phyloP scores from a whole-genome alignment of 37 sponge, comb jelly and placozoan species.

The Tethya wilhelma region DNA sequence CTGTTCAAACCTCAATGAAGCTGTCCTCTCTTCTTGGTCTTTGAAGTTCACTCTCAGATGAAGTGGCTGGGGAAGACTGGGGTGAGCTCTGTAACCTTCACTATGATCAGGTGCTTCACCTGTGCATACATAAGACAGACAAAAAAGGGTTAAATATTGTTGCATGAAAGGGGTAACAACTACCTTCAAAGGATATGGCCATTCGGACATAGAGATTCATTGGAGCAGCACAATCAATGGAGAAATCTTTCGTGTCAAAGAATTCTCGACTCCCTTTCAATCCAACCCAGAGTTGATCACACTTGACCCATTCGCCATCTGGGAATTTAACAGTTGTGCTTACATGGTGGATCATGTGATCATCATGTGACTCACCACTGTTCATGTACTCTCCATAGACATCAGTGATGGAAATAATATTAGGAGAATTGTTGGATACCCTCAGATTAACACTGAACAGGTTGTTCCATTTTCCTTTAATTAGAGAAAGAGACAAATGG shows the following conservation, averaged over 20 bases:
- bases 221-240: slow-evolving; percentile 39
- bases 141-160: background rate
- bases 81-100: slow-evolving; percentile 37
- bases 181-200: slow-evolving; percentile 57
- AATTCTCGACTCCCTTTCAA: background rate
- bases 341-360: background rate
- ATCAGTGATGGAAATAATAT: slow-evolving; percentile 25
- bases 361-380: slow-evolving; percentile 27
- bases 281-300: slow-evolving; percentile 38
- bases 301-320: slow-evolving; percentile 60
- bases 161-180: background rate
- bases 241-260: slow-evolving; percentile 49
- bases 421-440: slow-evolving; percentile 25
- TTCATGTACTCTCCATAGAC: slow-evolving; percentile 45
- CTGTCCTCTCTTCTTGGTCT: slow-evolving; percentile 49
- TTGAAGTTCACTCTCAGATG: slow-evolving; percentile 53
- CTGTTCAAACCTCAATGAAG: slow-evolving; percentile 62
- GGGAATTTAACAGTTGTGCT: background rate
- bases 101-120: background rate
- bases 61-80: slow-evolving; percentile 70
- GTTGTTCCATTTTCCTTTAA: slow-evolving; percentile 62
- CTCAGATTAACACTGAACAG: slow-evolving; percentile 33
- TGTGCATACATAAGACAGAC: background rate
- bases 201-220: slow-evolving; percentile 31
- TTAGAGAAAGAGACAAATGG: no score